phyloP scores from a whole-genome alignment of 2,797 vertebrate species.

The Epinephelus coioides region DNA sequence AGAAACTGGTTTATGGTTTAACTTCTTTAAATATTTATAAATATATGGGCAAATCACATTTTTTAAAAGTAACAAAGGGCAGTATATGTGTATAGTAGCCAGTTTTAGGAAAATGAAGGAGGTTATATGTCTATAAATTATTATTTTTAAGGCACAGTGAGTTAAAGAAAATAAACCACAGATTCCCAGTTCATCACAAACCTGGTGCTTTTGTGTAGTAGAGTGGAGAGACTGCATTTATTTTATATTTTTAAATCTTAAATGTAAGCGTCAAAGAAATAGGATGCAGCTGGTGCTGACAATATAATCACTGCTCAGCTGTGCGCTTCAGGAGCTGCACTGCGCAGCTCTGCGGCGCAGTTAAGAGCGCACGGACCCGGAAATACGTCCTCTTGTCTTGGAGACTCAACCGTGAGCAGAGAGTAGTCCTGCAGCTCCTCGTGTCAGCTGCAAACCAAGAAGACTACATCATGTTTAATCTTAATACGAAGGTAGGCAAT shows the following conservation, averaged over 20 bases:
- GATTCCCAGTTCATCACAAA: neutral
- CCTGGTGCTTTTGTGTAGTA: neutral
- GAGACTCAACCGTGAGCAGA: neutral
- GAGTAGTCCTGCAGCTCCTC: rapidly evolving
- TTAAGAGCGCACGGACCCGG: slow-evolving; percentile 37
- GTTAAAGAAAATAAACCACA: neutral
- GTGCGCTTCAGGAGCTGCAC: neutral
- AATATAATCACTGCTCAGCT: neutral
- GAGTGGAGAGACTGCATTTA: rapidly evolving
- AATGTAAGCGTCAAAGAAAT: neutral
- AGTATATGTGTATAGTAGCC: neutral
- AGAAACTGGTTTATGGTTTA: neutral
- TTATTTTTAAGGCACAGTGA: neutral
- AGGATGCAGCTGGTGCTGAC: neutral
- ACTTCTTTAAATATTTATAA: neutral
- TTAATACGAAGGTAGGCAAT: neutral
- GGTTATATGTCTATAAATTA: neutral
- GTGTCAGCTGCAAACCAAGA: neutral
- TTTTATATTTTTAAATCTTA: neutral
- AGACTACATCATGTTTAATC: neutral
- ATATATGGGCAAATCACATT: neutral
- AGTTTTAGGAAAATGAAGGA: too few relatives aligned
- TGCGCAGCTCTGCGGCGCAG: slow-evolving; percentile 65
- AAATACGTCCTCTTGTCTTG: slow-evolving; percentile 25
- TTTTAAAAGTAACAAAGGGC: too few relatives aligned